A percentile compares a stretch with the other conserved stretches of the same genome.
Conservation (phyloP, 2,797 vertebrate species). For the Phrynocephalus vlangalii region DNA sequence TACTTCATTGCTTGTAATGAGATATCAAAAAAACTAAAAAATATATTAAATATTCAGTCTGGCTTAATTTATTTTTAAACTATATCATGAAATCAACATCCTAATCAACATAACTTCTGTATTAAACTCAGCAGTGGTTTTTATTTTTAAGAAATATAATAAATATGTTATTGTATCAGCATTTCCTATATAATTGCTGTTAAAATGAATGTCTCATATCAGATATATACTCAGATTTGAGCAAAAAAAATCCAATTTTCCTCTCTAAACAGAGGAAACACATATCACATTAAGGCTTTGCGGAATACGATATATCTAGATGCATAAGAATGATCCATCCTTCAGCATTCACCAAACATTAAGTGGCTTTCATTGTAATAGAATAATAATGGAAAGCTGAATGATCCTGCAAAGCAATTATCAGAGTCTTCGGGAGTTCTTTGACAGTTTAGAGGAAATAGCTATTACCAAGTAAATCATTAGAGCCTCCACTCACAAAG, state of each 20-base stretch:
- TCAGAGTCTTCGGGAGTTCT: not conserved
- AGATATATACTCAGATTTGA: not conserved
- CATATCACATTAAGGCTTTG: not conserved
- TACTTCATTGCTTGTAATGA: not conserved
- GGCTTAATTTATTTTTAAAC: not conserved
- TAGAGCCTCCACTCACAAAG: not conserved
- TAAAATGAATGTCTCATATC: not conserved
- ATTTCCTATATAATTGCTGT: not conserved
- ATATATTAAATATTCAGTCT: not conserved
- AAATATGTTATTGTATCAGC: not conserved
- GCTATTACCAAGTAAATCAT: not conserved
- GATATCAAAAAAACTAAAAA: not conserved
- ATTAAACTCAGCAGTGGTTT: not conserved
- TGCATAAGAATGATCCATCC: not conserved
- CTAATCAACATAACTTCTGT: not conserved
- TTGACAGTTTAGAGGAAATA: not conserved
- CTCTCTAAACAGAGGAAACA: not conserved
- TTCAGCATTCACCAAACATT: not conserved
- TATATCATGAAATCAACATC: not conserved
- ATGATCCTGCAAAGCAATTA: conserved; percentile 6
- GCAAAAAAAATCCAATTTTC: not conserved
- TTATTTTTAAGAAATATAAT: not conserved
- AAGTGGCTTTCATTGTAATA: not conserved
- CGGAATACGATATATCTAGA: not conserved
- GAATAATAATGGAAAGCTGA: not conserved